A percentile compares a stretch with the other conserved stretches of the same genome.
Conservation (phyloP, 2,797 vertebrate genomes). For the Euphonia xanthogaster region DNA sequence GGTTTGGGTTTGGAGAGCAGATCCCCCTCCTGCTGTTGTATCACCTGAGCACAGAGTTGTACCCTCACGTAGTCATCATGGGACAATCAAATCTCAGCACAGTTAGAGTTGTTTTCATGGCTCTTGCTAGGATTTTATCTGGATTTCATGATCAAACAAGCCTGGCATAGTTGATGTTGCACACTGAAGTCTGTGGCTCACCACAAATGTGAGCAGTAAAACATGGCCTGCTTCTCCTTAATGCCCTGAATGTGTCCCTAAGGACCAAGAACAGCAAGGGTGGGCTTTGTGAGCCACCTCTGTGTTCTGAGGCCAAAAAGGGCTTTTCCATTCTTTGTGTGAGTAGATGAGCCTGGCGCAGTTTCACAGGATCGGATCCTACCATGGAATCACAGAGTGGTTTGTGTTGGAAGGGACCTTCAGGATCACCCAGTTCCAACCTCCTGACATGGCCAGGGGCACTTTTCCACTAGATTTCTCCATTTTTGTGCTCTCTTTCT, state of each 20-base stretch:
- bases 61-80: fast-evolving
- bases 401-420: not conserved
- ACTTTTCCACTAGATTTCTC: not conserved
- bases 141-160: not conserved
- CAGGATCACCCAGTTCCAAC: not conserved
- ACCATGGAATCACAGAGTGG: not conserved
- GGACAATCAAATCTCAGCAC: not conserved
- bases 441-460: not conserved
- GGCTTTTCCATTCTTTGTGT: not conserved
- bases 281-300: not conserved
- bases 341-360: not conserved
- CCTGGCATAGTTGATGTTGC: not conserved
- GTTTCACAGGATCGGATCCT: fast-evolving
- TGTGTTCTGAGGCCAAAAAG: not conserved
- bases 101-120: not conserved
- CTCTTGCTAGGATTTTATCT: not conserved
- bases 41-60: fast-evolving
- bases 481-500: not conserved
- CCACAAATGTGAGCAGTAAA: not conserved
- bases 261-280: not conserved
- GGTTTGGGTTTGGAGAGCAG: not conserved
- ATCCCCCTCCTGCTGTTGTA: too few relatives aligned
- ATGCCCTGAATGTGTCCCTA: fast-evolving
- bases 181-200: not conserved
- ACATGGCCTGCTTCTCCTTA: fast-evolving